Conservation (phyloP, 2,888 invertebrate genomes). For the Platycnemis pennipes region DNA sequence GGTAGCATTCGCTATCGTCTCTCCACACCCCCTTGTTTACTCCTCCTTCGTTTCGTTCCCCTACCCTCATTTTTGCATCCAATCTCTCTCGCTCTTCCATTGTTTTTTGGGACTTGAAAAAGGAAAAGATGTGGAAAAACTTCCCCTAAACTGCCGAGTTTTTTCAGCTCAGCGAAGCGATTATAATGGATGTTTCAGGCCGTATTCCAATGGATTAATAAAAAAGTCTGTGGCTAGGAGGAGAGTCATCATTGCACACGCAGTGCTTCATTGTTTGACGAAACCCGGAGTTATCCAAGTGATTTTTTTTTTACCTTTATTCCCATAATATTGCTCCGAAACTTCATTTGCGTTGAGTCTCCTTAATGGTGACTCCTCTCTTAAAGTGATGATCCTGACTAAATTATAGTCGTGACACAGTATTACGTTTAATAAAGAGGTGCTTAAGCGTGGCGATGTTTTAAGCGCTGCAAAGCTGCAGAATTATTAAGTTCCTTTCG, state of each 20-base stretch:
- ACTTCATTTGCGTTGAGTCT: background rate
- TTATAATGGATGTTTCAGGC: constrained; percentile 22
- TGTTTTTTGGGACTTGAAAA: constrained; percentile 6
- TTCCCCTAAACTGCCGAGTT: background rate
- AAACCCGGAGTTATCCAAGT: background rate
- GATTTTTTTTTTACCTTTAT: background rate
- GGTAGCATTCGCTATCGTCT: background rate
- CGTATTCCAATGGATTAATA: constrained; percentile 16
- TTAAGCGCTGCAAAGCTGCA: too few relatives aligned
- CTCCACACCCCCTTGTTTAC: background rate
- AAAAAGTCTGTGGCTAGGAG: background rate
- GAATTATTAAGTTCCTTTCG: too few relatives aligned
- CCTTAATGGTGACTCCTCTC: background rate
- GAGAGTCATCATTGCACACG: constrained; percentile 12
- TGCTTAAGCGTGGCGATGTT: too few relatives aligned
- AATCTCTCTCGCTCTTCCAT: background rate
- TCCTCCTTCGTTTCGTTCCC: background rate
- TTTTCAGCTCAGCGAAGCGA: constrained; percentile 23
- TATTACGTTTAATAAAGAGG: background rate
- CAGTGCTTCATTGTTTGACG: background rate
- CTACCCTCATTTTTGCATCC: background rate
- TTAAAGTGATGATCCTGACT: background rate
- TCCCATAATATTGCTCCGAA: background rate
- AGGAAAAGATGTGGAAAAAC: background rate
- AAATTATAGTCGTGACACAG: background rate